phyloP scores from a whole-genome alignment of 64 coral and sea anemone species.

The Montipora capricornis region DNA sequence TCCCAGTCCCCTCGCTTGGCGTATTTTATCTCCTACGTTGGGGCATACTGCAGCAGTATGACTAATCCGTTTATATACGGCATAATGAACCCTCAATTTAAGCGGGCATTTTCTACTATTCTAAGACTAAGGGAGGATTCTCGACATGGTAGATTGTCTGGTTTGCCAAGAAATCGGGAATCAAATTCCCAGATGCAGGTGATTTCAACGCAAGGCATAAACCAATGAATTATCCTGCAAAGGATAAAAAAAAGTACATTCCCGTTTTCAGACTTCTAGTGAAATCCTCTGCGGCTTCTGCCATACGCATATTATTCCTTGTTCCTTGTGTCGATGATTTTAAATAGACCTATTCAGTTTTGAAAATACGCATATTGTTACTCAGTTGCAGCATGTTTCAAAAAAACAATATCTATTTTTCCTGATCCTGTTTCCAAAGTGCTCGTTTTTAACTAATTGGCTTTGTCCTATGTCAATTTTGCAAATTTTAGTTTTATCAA shows the following conservation, averaged over 20 bases:
- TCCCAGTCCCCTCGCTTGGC: not conserved
- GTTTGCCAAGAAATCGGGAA: not conserved
- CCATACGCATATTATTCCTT: too few relatives aligned
- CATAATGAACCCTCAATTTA: constrained; percentile 69
- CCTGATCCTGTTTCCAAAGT: too few relatives aligned
- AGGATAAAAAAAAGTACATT: not conserved
- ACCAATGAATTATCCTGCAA: not conserved
- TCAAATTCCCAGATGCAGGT: not conserved
- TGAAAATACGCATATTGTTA: not conserved
- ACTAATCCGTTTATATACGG: constrained; percentile 83
- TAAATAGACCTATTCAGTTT: too few relatives aligned
- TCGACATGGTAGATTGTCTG: not conserved
- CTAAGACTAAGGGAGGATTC: constrained; percentile 2
- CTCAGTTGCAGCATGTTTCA: too few relatives aligned
- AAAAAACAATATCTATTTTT: too few relatives aligned
- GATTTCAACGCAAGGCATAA: not conserved
- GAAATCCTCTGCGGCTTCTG: too few relatives aligned
- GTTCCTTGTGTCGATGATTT: too few relatives aligned
- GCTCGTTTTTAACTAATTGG: too few relatives aligned
- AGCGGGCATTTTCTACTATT: constrained; percentile 57
- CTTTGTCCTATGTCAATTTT: too few relatives aligned
- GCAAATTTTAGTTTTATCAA: too few relatives aligned
- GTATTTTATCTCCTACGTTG: constrained; percentile 29
- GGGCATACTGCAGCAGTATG: constrained; percentile 72
- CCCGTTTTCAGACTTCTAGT: too few relatives aligned